Base-by-base conservation (phyloP, 2,113 vertebrate species). In the Glaucomys volans region DNA sequence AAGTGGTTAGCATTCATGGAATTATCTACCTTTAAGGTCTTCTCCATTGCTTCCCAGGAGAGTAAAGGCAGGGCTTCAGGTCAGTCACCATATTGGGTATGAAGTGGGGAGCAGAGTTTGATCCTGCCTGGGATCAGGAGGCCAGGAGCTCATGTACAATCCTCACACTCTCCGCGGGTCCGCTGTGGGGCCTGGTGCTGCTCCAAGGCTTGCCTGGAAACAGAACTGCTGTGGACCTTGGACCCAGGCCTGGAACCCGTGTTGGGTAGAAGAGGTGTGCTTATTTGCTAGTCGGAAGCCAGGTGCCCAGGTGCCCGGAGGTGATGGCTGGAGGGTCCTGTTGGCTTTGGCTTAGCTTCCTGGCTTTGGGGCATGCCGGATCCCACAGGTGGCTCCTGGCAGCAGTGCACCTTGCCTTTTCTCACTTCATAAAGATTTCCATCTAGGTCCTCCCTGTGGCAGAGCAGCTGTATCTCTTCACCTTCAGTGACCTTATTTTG, bases 251-350 rank as follows among this genome's bases (percentile, higher is more conserved):
- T 93, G 87, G 75, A 90, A 71, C 81, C 66, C 95, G 1, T 91
- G 95, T 93, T 96, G 92, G 84, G 89, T 71, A 42, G 91, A 80
- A 96, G 92, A 87, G 74, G 50, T 86, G 72, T 8, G 71, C 90
- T 97, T 96, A 62, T 97, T 96, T 96, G 94, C 83, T 90, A 47
- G 57, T 89, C 77, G 59, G 91, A 92, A 66, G 74, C 95, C 97
- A 96, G 93, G 79, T 89, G 90, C 54, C 97, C 97, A 97, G 97
- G 88, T 96, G 96, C 95, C 97, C 92, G 92, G 97, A 97, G 94
- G 82, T 97, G 97, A 94, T 95, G 95, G 96, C 52, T 75, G 92
- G 82, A 94, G 79, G 92, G 94, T 90, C 81, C 96, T 97, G 71
- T 97, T 97, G 96, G 91, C 94, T 91, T 97, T 97, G 97, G 95